Evolutionary conservation across 2,113 vertebrate species (phyloP).

Genomic region (Pheucticus melanocephalus): DNA sequence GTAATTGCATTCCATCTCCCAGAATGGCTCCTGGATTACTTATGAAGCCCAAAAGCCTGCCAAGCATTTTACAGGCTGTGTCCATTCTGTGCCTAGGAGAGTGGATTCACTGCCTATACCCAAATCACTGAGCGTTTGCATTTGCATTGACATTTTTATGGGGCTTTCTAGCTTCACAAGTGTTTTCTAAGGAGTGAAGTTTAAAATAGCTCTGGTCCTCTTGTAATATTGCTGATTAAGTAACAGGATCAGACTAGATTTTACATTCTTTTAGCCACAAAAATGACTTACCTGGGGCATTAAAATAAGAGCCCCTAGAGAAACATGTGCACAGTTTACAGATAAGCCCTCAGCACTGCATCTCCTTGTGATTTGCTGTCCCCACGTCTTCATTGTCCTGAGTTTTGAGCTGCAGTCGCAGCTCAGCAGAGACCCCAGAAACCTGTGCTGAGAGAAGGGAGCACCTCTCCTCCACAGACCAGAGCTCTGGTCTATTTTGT

Average conservation of each 20-base stretch:
- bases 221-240: slow-evolving; percentile 25
- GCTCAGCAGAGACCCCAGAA: neutral
- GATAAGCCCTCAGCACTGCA: neutral
- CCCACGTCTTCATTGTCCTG: rapidly evolving
- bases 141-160: slow-evolving; percentile 46
- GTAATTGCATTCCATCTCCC: slow-evolving; percentile 54
- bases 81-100: neutral
- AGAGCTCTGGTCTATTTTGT: neutral
- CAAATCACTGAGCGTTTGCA: neutral
- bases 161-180: neutral
- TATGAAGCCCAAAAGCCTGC: slow-evolving; percentile 22
- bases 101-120: slow-evolving; percentile 25
- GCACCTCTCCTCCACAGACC: neutral
- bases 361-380: neutral
- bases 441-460: neutral
- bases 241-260: neutral
- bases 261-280: slow-evolving; percentile 1
- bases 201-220: slow-evolving; percentile 3
- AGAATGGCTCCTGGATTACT: slow-evolving; percentile 48
- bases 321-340: neutral
- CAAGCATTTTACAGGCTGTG: slow-evolving; percentile 25
- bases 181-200: slow-evolving; percentile 17
- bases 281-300: neutral
- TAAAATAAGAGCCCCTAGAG: neutral
- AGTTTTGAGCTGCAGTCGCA: neutral